Evolutionary conservation across 53 echinoderm and acorn worm species (phyloP).

Genomic region (Zoroaster sp.): DNA sequence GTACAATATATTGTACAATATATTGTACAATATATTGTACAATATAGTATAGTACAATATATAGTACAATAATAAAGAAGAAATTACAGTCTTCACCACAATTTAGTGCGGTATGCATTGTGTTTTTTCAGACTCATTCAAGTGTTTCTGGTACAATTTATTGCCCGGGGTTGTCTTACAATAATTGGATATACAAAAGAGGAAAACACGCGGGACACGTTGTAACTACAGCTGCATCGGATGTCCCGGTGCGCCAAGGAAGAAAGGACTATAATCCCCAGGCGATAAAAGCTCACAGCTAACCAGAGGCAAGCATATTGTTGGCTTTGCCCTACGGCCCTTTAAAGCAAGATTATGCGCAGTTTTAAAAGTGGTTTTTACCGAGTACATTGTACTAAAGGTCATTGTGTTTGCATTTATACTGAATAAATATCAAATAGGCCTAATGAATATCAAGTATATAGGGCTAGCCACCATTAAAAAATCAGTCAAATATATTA

Average conservation of each 20-base stretch:
- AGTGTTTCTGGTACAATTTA: slow-evolving; percentile 12
- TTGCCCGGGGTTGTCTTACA: slow-evolving; percentile 19
- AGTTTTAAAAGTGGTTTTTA: too few species aligned
- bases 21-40: too few species aligned
- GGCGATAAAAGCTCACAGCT: neutral
- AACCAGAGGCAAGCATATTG: neutral
- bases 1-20: too few species aligned
- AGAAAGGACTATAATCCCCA: neutral
- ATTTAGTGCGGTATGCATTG: neutral
- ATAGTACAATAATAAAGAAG: neutral
- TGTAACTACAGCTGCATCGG: slow-evolving; percentile 58
- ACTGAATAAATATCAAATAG: too few species aligned
- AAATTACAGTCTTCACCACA: too few species aligned
- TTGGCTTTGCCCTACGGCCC: slow-evolving; percentile 4
- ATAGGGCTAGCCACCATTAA: too few species aligned
- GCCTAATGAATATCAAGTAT: too few species aligned
- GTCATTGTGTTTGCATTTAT: too few species aligned
- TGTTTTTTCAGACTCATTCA: neutral
- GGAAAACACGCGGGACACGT: slow-evolving; percentile 24
- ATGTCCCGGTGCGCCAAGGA: slow-evolving; percentile 29
- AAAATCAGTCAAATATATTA: too few species aligned
- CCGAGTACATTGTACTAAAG: too few species aligned
- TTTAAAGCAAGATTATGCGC: too few species aligned
- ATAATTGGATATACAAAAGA: slow-evolving; percentile 43
- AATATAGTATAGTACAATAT: neutral